These are phyloP conservation scores for Sebastes taczanowskii DNA, from an alignment of 2,797 vertebrate species.

Conservation along the genomic window DNA sequence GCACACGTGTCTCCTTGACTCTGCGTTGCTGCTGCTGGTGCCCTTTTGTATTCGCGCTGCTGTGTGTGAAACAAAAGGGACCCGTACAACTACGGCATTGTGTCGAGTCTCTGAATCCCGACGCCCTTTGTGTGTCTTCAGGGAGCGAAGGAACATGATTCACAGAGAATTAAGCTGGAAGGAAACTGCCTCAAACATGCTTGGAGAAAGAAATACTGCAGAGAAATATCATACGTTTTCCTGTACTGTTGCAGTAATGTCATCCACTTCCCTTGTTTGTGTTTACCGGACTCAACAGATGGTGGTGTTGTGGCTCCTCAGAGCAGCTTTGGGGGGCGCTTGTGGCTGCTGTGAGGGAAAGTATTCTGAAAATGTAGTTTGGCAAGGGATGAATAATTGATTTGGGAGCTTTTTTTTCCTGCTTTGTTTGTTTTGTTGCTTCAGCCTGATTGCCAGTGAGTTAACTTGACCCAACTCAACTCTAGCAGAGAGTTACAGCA, in stretches of 20 bases:
- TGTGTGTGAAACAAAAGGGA: constrained; percentile 33
- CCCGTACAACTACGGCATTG: constrained; percentile 42
- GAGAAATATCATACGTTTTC: background rate
- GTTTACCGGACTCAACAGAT: constrained; percentile 31
- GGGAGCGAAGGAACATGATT: constrained; percentile 33
- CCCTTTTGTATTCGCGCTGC: constrained; percentile 9
- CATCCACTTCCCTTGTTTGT: background rate
- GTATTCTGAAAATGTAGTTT: constrained; percentile 9
- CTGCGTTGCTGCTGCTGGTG: background rate
- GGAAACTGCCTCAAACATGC: background rate
- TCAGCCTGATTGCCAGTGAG: background rate
- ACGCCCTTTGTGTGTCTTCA: constrained; percentile 32
- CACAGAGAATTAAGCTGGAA: constrained; percentile 20
- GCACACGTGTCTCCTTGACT: background rate
- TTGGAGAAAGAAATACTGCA: background rate
- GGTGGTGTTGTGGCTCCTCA: background rate
- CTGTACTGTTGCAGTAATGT: background rate
- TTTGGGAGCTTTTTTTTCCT: background rate
- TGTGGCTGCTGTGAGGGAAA: background rate
- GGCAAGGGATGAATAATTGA: constrained; percentile 44
- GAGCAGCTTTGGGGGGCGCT: background rate
- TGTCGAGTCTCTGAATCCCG: constrained; percentile 43
- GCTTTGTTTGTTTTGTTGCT: constrained; percentile 9
- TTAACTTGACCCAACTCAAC: constrained; percentile 18
- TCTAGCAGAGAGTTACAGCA: constrained; percentile 2